phyloP scores from a whole-genome alignment of 2,113 vertebrate genomes.

The Dissostichus mawsoni region DNA sequence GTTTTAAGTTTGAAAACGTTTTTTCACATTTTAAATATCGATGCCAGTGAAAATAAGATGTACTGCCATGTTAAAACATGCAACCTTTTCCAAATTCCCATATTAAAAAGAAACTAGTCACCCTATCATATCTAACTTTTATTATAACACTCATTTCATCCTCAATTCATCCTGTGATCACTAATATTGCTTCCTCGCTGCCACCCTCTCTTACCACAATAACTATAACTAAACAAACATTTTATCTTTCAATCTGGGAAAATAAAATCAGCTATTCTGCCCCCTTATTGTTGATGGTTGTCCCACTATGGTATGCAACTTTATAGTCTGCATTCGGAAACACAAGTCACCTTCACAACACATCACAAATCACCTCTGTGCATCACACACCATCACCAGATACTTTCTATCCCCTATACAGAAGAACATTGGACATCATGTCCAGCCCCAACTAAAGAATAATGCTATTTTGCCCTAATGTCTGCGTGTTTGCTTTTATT shows the following conservation, averaged over 20 bases:
- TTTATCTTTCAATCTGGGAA: not conserved
- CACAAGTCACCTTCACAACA: not conserved
- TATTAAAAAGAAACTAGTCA: not conserved
- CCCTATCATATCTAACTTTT: not conserved
- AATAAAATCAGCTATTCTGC: not conserved
- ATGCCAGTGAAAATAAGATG: not conserved
- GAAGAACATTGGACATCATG: not conserved
- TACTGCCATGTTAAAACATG: not conserved
- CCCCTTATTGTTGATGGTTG: not conserved
- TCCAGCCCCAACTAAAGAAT: conserved; percentile 6
- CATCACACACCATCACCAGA: not conserved
- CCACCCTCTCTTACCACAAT: not conserved
- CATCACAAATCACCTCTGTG: not conserved
- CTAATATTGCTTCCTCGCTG: not conserved
- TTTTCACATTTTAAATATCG: not conserved
- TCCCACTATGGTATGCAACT: not conserved
- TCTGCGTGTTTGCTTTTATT: not conserved
- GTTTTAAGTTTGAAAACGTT: not conserved
- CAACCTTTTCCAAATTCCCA: not conserved
- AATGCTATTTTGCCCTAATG: not conserved
- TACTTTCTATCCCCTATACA: not conserved
- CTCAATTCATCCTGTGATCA: not conserved
- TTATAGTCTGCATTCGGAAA: not conserved
- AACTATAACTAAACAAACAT: not conserved
- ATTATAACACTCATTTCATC: not conserved